Evolutionary conservation across 2,888 invertebrate genomes (phyloP).

Genomic region (Cephus nigrinus): DNA sequence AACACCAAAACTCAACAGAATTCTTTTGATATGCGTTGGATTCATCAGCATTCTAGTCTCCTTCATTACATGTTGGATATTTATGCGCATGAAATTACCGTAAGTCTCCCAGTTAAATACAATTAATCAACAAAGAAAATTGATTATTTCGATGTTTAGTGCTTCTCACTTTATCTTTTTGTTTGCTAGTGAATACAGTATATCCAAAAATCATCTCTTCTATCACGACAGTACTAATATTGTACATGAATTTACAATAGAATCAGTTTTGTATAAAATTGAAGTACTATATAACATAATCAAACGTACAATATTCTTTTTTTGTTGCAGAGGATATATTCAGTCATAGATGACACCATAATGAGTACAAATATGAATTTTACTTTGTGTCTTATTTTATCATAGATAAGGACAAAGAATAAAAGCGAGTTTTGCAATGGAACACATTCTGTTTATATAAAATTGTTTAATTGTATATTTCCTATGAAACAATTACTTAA

Average conservation of each 20-base stretch:
- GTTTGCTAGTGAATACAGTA: not conserved
- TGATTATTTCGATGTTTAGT: not conserved
- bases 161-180: not conserved
- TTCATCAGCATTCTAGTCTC: conserved; percentile 93
- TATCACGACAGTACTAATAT: not conserved
- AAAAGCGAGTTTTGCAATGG: not conserved
- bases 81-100: conserved; percentile 99
- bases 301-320: conserved; percentile 19
- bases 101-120: conserved; percentile 55
- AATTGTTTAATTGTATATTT: not conserved
- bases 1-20: conserved; percentile 89
- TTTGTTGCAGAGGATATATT: conserved; percentile 61
- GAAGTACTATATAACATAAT: not conserved
- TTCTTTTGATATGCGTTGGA: conserved; percentile 89
- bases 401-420: not conserved
- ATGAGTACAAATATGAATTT: not conserved
- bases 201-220: not conserved
- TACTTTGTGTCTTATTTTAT: not conserved
- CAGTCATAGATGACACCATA: conserved; percentile 48
- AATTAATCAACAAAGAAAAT: conserved; percentile 13
- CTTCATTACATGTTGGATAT: conserved; percentile 96
- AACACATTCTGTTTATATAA: not conserved
- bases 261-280: not conserved
- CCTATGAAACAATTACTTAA: not conserved
- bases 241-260: not conserved